A percentile compares a stretch with the other conserved stretches of the same genome.
Conservation (phyloP, 2,113 vertebrate species). For the Garra rufa region DNA sequence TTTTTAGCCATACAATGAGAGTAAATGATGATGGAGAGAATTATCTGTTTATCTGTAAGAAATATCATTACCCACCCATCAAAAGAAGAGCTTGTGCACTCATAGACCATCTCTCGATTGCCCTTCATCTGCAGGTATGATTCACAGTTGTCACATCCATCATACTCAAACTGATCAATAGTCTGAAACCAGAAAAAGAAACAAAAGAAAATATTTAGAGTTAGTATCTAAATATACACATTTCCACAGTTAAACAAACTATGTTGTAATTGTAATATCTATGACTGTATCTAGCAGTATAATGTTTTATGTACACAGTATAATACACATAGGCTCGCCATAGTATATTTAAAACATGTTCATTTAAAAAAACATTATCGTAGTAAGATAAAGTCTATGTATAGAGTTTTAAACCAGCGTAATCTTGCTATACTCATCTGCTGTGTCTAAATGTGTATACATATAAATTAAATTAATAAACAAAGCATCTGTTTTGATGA, state of each 20-base stretch:
- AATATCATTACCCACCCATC: slow-evolving; percentile 81
- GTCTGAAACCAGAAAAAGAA: slow-evolving; percentile 84
- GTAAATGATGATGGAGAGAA: neutral
- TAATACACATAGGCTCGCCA: too few species aligned
- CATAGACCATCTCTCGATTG: slow-evolving; percentile 98
- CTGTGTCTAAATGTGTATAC: neutral
- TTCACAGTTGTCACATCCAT: slow-evolving; percentile 97
- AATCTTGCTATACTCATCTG: neutral
- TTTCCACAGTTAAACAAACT: neutral
- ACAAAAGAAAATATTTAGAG: too few species aligned
- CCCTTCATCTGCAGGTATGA: slow-evolving; percentile 97
- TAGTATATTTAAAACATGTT: neutral
- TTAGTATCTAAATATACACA: too few species aligned
- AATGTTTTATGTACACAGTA: too few species aligned
- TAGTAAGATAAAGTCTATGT: neutral
- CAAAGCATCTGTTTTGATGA: neutral
- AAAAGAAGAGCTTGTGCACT: slow-evolving; percentile 98
- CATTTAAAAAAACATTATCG: neutral
- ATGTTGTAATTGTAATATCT: neutral
- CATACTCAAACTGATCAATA: slow-evolving; percentile 98
- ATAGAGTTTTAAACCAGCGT: neutral
- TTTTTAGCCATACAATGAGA: too few species aligned
- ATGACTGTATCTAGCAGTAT: neutral
- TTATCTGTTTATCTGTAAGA: neutral
- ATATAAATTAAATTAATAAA: too few species aligned